Conservation (phyloP, 1,140 invertebrate genomes). For the Lineus longissimus region DNA sequence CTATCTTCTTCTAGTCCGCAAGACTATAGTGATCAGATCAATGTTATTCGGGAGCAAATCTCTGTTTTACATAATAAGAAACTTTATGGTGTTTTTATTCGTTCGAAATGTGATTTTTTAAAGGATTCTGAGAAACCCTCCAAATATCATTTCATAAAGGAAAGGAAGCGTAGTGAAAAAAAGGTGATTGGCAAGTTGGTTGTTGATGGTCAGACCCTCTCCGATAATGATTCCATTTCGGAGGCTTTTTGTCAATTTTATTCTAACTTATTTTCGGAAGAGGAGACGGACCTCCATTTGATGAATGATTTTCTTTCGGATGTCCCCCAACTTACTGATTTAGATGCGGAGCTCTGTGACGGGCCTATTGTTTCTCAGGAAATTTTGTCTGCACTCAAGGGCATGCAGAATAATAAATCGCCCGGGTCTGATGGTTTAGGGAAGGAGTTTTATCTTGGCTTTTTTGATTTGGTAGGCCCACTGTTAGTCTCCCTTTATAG, state of each 20-base stretch:
- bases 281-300: conserved; percentile 16
- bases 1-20: not conserved
- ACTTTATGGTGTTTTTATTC: conserved; percentile 13
- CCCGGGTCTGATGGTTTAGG: conserved; percentile 28
- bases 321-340: conserved; percentile 19
- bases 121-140: conserved; percentile 21
- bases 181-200: conserved; percentile 15
- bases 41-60: conserved; percentile 11
- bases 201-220: conserved; percentile 9
- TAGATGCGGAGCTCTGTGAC: conserved; percentile 13
- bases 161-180: conserved; percentile 11
- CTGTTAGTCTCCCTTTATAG: conserved; percentile 17
- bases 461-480: conserved; percentile 21
- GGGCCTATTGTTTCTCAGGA: conserved; percentile 17
- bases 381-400: conserved; percentile 13
- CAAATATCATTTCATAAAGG: conserved; percentile 18
- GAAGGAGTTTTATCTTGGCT: conserved; percentile 26
- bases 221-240: conserved; percentile 15
- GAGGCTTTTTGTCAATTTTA: conserved; percentile 23
- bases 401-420: conserved; percentile 21
- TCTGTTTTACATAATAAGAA: conserved; percentile 7
- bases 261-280: conserved; percentile 18
- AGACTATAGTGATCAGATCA: not conserved
- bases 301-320: conserved; percentile 18
- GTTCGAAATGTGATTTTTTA: conserved; percentile 14